Evolutionary conservation across 2,113 vertebrate genomes (phyloP).

Genomic region (Sterna hirundo): DNA sequence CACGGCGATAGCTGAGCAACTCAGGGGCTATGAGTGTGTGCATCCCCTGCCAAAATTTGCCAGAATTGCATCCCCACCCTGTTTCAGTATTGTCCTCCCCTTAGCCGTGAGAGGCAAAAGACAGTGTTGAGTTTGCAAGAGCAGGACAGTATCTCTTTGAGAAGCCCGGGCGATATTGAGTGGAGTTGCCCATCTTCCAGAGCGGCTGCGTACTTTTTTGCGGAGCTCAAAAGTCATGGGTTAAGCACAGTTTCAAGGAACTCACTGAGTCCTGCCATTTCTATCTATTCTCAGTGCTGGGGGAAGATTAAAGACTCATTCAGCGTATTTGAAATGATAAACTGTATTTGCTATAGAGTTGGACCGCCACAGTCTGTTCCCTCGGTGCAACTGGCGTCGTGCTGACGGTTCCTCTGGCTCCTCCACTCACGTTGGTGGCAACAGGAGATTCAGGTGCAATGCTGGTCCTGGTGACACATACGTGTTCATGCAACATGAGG

Average conservation of each 20-base stretch:
- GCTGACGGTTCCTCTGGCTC: neutral
- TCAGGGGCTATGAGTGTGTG: neutral
- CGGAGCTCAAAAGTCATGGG: neutral
- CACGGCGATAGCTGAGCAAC: accelerated
- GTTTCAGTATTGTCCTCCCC: neutral
- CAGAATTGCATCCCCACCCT: neutral
- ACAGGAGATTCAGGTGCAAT: neutral
- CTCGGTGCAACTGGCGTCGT: accelerated
- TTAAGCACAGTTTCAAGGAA: neutral
- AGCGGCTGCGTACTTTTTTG: accelerated
- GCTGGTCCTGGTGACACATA: neutral
- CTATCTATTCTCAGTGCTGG: neutral
- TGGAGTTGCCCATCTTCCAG: neutral
- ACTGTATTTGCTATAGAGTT: neutral
- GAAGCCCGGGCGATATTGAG: neutral
- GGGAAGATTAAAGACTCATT: neutral
- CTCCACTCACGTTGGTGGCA: accelerated
- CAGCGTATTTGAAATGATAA: neutral
- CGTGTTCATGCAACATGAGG: neutral
- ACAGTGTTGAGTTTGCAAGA: neutral
- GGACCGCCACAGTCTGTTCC: neutral
- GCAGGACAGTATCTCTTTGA: neutral
- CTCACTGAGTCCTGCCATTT: neutral
- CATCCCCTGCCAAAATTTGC: neutral
- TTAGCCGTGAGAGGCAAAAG: neutral